A percentile compares a stretch with the other conserved stretches of the same genome.
Evolutionary conservation across 1,140 invertebrate species (phyloP).

Genomic region (Lamellibrachia luymesi): DNA sequence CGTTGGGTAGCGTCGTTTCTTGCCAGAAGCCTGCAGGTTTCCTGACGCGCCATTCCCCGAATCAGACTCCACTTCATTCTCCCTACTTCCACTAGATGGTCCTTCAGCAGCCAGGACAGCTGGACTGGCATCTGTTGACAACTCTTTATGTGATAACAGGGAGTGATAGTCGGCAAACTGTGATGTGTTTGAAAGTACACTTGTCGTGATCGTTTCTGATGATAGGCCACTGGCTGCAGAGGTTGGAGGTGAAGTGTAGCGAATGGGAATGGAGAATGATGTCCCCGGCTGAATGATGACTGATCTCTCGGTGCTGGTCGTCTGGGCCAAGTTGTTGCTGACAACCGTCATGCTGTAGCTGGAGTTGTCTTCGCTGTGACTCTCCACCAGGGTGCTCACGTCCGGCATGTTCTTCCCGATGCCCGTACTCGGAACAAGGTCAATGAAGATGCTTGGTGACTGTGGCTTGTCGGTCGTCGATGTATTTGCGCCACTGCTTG

Average conservation of each 20-base stretch:
- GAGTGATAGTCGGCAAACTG: background rate
- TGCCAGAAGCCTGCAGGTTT: background rate
- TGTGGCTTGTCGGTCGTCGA: background rate
- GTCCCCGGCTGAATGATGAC: slow-evolving; percentile 23
- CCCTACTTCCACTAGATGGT: background rate
- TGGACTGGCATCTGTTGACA: background rate
- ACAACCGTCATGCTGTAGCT: background rate
- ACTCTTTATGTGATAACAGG: background rate
- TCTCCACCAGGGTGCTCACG: background rate
- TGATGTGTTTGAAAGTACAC: background rate
- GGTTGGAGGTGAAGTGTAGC: background rate
- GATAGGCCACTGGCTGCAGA: background rate
- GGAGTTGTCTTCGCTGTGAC: background rate
- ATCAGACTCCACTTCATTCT: background rate
- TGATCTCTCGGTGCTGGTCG: background rate
- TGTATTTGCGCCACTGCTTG: background rate
- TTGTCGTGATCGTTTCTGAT: background rate
- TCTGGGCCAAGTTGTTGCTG: background rate
- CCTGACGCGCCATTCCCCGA: background rate
- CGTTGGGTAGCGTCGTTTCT: slow-evolving; percentile 42
- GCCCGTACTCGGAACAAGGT: background rate
- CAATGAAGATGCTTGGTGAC: slow-evolving; percentile 10
- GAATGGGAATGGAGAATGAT: slow-evolving; percentile 16
- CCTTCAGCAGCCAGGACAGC: background rate
- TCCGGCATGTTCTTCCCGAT: background rate